Evolutionary conservation across 1,140 invertebrate genomes (phyloP), one percentile per base, ranked within the genome.

Genomic region (Drosophila dunni): DNA sequence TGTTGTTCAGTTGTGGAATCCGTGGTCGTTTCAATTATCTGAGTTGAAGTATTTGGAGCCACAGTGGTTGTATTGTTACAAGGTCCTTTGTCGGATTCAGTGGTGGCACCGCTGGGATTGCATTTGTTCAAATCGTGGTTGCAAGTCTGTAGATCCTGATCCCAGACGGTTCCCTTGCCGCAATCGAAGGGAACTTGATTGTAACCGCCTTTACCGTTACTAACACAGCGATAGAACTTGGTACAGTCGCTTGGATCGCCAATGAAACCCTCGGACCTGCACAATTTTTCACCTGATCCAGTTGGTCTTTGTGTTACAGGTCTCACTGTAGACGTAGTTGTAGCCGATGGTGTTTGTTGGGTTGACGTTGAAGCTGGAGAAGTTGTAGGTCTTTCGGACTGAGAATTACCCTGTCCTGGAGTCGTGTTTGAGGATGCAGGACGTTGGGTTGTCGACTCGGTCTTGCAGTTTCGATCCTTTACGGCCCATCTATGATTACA

Each of bases 211-310:
- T 93, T 90, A 1, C 94, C 94, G 60, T 94, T 93, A 51, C 93
- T 88, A 0, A 96, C 94, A 90, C 96, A 96, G 77, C 95, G 93
- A 76, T 96, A 95, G 78, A 96, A 96, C 76, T 95, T 95, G 40
- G 89, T 93, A 72, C 96, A 96, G 65, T 96, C 93, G 36, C 92
- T 88, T 8, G 75, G 68, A 74, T 92, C 91, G 7, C 75, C 76
- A 20, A 79, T 79, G 24, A 83, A 83, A 6, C 89, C 89, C 24
- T 91, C 86, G 1, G 71, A 58, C 36, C 42, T 72, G 17, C 89
- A 91, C 1, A 5, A 9, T 11, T 29, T 29, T 45, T 64, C 78
- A 20, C 62, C 36, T 1, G 34, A 65, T 11, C 44, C 10, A 42
- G 34, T 61, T 7, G 79, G 64, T 11, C 17, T 63, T 7, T 46